Base-by-base conservation (phyloP, 2,888 invertebrate genomes). In the Eueremaeus valkanovi region DNA sequence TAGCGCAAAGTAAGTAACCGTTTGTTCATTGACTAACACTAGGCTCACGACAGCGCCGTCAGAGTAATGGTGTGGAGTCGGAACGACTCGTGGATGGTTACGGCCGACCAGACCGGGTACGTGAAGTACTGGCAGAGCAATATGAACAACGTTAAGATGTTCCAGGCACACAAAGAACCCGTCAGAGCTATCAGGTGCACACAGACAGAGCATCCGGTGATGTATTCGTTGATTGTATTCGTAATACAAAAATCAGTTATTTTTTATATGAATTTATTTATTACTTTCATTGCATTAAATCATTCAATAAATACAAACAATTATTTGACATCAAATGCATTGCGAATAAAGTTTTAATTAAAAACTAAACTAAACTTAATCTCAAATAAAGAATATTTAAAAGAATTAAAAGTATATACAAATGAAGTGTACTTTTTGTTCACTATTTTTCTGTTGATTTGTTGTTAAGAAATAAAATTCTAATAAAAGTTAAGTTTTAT, bases 81-180 rank as follows among this genome's bases (percentile, higher is more conserved):
- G 85, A 97, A 95, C 82, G 98, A 98, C 86, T 92, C 92, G 81
- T 99, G 99, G 99, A 96, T 99, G 95, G 93, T 99, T 77, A 98
- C 98, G 0, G 99, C 95, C 29, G 99, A 99, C 86, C 97, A 98
- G 84, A 91, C 92, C 73, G 99, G 99, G 77, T 99, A 93, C 84
- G 95, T 99, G 79, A 99, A 99, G 83, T 99, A 99, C 86, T 99
- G 99, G 99, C 99, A 99, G 87, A 95, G 96, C 81, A 99, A 99
- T 86, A 99, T 99, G 99, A 99, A 99, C 87, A 99, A 99, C 87
- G 99, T 99, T 76, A 98, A 99, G 88, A 98, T 99, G 96, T 99
- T 95, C 87, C 98, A 98, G 86, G 99, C 98, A 76, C 99, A 99
- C 86, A 98, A 99, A 89, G 99, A 99, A 88, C 94, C 99, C 80